Evolutionary conservation across 2,113 vertebrate species (phyloP).

Genomic region (Sinocyclocheilus grahami): DNA sequence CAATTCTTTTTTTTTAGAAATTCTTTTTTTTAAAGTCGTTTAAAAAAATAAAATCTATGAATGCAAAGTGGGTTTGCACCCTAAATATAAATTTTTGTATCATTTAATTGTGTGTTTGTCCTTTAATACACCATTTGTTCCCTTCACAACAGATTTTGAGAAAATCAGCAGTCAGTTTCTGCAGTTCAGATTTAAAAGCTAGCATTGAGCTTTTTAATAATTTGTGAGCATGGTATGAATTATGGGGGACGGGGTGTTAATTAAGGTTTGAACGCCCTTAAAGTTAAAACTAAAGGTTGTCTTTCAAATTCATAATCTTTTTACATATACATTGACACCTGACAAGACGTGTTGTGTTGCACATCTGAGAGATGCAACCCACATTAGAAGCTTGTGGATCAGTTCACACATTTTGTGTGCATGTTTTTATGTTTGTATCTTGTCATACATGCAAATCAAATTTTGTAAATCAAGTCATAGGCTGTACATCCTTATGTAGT

Average conservation of each 20-base stretch:
- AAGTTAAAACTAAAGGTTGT: neutral
- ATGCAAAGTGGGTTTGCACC: constrained; percentile 39
- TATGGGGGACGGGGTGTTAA: neutral
- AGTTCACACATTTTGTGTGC: neutral
- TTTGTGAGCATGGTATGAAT: neutral
- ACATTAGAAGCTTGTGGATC: too few species aligned
- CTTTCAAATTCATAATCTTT: neutral
- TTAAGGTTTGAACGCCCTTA: neutral
- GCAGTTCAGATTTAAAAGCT: neutral
- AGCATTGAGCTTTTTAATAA: neutral
- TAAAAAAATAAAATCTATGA: constrained; percentile 53
- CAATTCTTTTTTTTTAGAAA: constrained; percentile 49
- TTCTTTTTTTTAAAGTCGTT: constrained; percentile 40
- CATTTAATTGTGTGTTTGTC: constrained; percentile 13
- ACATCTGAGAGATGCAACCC: neutral
- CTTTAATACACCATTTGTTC: neutral
- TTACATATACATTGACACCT: neutral
- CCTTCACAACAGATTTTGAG: neutral
- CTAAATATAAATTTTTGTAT: constrained; percentile 3
- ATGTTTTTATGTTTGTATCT: neutral
- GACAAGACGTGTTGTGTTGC: neutral
- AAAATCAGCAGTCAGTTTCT: neutral
- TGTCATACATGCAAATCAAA: neutral
- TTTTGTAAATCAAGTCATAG: neutral
- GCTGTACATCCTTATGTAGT: neutral